Percentiles rank a stretch among this genome's conserved stretches.
Evolutionary conservation across 2,113 vertebrate genomes (phyloP).

Genomic region (Hippolais icterina): DNA sequence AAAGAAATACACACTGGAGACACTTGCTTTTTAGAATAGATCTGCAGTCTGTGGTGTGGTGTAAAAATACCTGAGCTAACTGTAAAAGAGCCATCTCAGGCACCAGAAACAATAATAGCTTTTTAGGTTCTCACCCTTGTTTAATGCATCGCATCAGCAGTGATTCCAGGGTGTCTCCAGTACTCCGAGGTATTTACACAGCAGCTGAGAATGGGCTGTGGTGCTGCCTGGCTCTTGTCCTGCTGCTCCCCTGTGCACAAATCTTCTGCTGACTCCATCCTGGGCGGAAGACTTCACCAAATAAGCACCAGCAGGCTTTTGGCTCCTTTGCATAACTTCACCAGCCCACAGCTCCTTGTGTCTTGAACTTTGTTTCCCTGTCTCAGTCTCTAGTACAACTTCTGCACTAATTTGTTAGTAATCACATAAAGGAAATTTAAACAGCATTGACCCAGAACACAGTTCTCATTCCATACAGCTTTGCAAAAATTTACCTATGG

Average conservation of each 20-base stretch:
- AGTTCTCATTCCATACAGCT: neutral
- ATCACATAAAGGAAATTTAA: neutral
- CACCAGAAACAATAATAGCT: neutral
- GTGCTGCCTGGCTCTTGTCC: neutral
- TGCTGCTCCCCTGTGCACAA: rapidly evolving
- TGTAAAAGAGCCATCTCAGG: neutral
- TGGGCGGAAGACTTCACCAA: neutral
- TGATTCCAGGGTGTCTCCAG: neutral
- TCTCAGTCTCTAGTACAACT: neutral
- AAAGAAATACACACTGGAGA: neutral
- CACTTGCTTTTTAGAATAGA: neutral
- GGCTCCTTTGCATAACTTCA: neutral
- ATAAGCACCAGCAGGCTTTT: neutral
- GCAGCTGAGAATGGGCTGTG: neutral
- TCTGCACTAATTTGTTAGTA: neutral
- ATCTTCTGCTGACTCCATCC: neutral
- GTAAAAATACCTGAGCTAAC: neutral
- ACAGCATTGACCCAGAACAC: neutral
- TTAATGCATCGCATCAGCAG: neutral
- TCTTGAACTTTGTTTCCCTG: neutral
- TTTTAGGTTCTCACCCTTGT: neutral
- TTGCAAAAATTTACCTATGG: neutral
- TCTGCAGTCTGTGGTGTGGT: neutral
- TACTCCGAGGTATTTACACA: rapidly evolving
- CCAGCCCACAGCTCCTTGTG: neutral